These are phyloP conservation scores for Amazona guildingii DNA, from an alignment of 2,113 vertebrate genomes.

Conservation along the genomic window DNA sequence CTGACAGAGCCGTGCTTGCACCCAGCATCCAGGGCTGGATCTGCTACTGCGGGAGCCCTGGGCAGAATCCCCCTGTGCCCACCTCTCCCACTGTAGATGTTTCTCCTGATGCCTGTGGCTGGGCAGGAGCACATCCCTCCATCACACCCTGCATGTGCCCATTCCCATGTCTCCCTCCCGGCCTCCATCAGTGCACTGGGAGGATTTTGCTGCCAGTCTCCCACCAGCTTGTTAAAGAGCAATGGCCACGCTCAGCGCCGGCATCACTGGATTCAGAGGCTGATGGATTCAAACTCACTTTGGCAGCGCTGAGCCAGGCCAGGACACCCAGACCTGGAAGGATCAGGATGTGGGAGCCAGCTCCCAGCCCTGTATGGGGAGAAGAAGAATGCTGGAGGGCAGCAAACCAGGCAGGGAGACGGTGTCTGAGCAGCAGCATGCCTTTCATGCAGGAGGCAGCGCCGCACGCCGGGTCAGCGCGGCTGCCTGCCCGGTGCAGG, in stretches of 20 bases:
- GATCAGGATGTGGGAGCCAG: not conserved
- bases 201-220: not conserved
- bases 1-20: not conserved
- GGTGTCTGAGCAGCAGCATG: not conserved
- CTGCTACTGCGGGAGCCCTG: not conserved
- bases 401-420: not conserved
- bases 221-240: not conserved
- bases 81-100: fast-evolving
- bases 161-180: not conserved
- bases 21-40: no score
- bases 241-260: not conserved
- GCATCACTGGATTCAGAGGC: not conserved
- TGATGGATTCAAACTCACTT: not conserved
- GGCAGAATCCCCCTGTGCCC: not conserved
- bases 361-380: not conserved
- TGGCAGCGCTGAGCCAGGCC: not conserved
- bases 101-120: not conserved
- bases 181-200: fast-evolving
- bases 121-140: not conserved
- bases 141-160: no score
- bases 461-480: fast-evolving
- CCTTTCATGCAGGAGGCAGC: fast-evolving
- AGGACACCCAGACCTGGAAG: not conserved
- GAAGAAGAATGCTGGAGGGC: fast-evolving
- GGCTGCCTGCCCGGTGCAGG: not conserved